Percentiles rank a stretch among this genome's conserved stretches.
phyloP scores from a whole-genome alignment of 2,888 invertebrate species.

The Cryptophagus acutangulus region DNA sequence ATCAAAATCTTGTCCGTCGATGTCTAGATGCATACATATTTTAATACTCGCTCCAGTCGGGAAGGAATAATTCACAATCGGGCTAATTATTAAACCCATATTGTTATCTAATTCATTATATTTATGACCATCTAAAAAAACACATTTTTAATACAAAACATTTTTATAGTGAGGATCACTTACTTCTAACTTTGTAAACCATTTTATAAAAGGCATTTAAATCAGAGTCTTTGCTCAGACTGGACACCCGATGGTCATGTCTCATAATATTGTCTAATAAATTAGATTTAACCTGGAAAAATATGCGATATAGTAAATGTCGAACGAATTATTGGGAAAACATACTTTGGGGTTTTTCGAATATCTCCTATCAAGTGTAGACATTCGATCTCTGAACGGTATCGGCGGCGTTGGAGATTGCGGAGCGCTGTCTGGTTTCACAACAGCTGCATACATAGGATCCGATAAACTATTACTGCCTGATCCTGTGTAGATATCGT shows the following conservation, averaged over 20 bases:
- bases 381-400: conserved; percentile 55
- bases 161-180: conserved; percentile 43
- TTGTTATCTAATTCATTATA: conserved; percentile 74
- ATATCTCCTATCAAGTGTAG: conserved; percentile 50
- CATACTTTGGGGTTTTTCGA: conserved; percentile 28
- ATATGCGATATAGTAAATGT: too few relatives aligned
- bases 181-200: conserved; percentile 74
- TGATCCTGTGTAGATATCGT: conserved; percentile 62
- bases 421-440: conserved; percentile 50
- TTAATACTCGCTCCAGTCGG: conserved; percentile 80
- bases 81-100: conserved; percentile 83
- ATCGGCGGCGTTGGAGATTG: conserved; percentile 50
- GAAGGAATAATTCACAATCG: conserved; percentile 76
- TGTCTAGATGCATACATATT: conserved; percentile 69
- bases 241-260: conserved; percentile 60
- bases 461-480: conserved; percentile 61
- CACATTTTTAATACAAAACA: conserved; percentile 3
- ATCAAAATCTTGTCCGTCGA: conserved; percentile 45
- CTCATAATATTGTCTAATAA: conserved; percentile 58
- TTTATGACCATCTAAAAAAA: conserved; percentile 61
- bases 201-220: conserved; percentile 77
- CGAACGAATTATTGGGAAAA: conserved; percentile 3
- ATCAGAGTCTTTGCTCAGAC: conserved; percentile 73
- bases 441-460: conserved; percentile 66
- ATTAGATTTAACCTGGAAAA: conserved; percentile 47